A percentile compares a stretch with the other conserved stretches of the same genome.
Evolutionary conservation across 2,797 vertebrate genomes (phyloP).

Genomic region (Pelobates cultripes): DNA sequence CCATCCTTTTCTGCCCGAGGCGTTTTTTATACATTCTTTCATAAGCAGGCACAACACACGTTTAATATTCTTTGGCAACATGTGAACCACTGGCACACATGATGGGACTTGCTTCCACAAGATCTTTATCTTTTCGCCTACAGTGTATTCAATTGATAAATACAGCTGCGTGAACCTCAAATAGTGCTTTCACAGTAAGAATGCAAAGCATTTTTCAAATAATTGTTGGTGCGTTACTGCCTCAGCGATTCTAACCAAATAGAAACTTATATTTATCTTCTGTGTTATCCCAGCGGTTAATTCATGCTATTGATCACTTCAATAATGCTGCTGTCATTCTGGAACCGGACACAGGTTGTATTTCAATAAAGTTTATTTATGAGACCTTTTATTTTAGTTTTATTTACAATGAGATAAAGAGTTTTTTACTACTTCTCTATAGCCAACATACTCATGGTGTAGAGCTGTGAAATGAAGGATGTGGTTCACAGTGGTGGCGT

Average conservation of each 20-base stretch:
- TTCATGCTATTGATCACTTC: too few relatives aligned
- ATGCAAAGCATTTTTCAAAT: neutral
- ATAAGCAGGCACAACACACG: conserved; percentile 26
- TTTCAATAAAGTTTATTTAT: too few relatives aligned
- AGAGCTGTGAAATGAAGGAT: too few relatives aligned
- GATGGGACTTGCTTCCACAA: neutral
- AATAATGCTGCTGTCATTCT: too few relatives aligned
- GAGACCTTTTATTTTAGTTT: too few relatives aligned
- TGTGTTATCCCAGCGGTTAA: too few relatives aligned
- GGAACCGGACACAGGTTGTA: too few relatives aligned
- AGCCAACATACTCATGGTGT: too few relatives aligned
- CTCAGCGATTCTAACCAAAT: neutral
- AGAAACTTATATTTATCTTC: too few relatives aligned
- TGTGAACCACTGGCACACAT: conserved; percentile 25
- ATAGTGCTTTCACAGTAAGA: neutral
- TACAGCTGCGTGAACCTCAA: neutral
- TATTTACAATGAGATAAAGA: too few relatives aligned
- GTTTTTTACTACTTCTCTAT: too few relatives aligned
- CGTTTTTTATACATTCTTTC: conserved; percentile 26
- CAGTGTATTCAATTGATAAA: conserved; percentile 7
- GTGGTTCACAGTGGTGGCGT: too few relatives aligned
- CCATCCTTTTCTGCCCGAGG: conserved; percentile 7
- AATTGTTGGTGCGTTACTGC: neutral
- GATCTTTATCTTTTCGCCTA: neutral
- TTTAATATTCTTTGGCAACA: neutral